Conservation (phyloP, 2,888 invertebrate species). For the Conus canariensis region DNA sequence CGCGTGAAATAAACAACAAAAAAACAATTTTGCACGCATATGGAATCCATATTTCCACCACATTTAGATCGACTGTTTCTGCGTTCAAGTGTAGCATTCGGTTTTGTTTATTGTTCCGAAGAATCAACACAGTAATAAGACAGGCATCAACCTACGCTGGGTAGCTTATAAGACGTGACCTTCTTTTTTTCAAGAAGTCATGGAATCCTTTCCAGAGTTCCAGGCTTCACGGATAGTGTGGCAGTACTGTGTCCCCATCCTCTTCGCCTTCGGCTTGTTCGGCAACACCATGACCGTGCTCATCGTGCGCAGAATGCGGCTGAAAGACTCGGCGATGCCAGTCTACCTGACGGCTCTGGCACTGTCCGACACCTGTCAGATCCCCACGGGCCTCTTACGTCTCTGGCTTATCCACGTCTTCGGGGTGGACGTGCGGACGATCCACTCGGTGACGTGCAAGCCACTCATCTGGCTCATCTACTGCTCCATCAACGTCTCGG, state of each 20-base stretch:
- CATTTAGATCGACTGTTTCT: no score
- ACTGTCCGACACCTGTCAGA: conserved; percentile 60
- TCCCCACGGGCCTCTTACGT: conserved; percentile 65
- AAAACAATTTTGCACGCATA: no score
- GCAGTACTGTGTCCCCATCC: conserved; percentile 61
- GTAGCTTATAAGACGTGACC: no score
- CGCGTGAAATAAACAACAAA: no score
- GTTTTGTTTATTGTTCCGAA: no score
- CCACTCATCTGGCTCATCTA: conserved; percentile 65
- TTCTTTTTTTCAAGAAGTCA: not conserved
- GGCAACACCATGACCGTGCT: conserved; percentile 63
- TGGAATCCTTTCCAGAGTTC: conserved; percentile 36
- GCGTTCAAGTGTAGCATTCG: no score
- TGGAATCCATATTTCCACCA: no score
- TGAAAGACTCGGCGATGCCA: conserved; percentile 59
- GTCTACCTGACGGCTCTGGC: conserved; percentile 64
- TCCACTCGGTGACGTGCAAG: conserved; percentile 53
- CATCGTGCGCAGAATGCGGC: conserved; percentile 56
- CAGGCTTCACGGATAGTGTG: conserved; percentile 55
- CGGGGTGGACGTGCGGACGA: conserved; percentile 58
- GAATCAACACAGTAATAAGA: no score
- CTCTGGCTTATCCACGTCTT: conserved; percentile 60
- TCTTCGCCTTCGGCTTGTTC: conserved; percentile 66
- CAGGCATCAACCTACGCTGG: no score
- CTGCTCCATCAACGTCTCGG: conserved; percentile 61